Percentiles rank a stretch among this genome's conserved stretches.
Evolutionary conservation across 2,113 vertebrate genomes (phyloP).

Genomic region (Oreochromis tanganicae): DNA sequence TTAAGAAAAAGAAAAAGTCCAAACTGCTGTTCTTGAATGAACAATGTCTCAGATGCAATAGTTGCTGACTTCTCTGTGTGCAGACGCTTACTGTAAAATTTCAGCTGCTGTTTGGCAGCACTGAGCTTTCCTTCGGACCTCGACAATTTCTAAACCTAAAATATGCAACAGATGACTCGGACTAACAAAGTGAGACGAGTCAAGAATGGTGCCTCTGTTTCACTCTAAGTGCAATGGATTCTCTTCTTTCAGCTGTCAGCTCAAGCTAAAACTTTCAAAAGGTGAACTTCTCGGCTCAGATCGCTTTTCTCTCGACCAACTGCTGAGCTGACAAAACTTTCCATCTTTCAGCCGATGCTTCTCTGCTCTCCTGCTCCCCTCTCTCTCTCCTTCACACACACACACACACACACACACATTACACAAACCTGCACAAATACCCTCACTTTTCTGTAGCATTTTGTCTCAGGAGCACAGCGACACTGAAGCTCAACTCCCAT

Average conservation of each 20-base stretch:
- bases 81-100: background rate
- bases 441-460: background rate
- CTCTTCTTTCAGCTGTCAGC: background rate
- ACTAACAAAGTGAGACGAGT: background rate
- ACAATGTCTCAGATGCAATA: background rate
- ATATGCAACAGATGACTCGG: slow-evolving; percentile 14
- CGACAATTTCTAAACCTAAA: background rate
- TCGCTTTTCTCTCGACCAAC: slow-evolving; percentile 26
- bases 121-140: background rate
- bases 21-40: background rate
- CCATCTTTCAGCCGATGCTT: background rate
- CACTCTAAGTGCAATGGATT: background rate
- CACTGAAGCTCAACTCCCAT: slow-evolving; percentile 4
- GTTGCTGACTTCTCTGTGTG: background rate
- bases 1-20: background rate
- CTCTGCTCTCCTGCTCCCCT: background rate
- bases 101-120: background rate
- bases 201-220: background rate
- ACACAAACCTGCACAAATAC: background rate
- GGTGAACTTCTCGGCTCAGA: background rate
- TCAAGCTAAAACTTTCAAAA: slow-evolving; percentile 5
- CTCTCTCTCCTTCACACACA: background rate
- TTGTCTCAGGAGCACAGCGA: slow-evolving; percentile 6
- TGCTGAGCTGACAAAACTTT: slow-evolving; percentile 39
- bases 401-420: slow-evolving; percentile 2